Evolutionary conservation across 2,888 invertebrate genomes (phyloP).

Genomic region (Himalopsyche kuldschensis): DNA sequence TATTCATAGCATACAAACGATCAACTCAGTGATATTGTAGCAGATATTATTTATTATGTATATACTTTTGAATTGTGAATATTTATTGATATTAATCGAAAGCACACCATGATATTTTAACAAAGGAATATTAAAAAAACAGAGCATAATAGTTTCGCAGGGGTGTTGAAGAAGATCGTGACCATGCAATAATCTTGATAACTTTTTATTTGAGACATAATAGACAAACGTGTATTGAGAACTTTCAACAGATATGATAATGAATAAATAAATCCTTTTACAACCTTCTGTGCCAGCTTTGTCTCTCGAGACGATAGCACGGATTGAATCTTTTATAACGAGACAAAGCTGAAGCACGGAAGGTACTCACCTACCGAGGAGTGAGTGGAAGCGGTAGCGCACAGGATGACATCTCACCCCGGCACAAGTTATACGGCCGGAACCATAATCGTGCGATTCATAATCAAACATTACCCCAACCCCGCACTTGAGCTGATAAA

Average conservation of each 20-base stretch:
- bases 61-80: too few species aligned
- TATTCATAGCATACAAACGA: too few species aligned
- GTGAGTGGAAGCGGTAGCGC: conserved; percentile 20
- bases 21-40: too few species aligned
- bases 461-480: conserved; percentile 35
- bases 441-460: conserved; percentile 14
- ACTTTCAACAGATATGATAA: too few species aligned
- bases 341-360: conserved; percentile 37
- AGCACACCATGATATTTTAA: too few species aligned
- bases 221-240: neutral
- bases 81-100: too few species aligned
- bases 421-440: conserved; percentile 3
- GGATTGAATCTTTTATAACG: neutral
- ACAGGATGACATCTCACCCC: neutral
- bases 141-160: neutral
- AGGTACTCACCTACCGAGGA: conserved; percentile 40
- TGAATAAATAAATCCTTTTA: conserved; percentile 15
- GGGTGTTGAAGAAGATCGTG: neutral
- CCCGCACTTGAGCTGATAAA: conserved; percentile 28
- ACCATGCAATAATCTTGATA: neutral
- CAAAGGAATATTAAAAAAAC: too few species aligned
- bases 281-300: conserved; percentile 35
- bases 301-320: conserved; percentile 16
- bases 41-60: too few species aligned
- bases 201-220: neutral